These are phyloP conservation scores for Sternotherus odoratus DNA, from an alignment of 2,797 vertebrate species.

Conservation along the genomic window DNA sequence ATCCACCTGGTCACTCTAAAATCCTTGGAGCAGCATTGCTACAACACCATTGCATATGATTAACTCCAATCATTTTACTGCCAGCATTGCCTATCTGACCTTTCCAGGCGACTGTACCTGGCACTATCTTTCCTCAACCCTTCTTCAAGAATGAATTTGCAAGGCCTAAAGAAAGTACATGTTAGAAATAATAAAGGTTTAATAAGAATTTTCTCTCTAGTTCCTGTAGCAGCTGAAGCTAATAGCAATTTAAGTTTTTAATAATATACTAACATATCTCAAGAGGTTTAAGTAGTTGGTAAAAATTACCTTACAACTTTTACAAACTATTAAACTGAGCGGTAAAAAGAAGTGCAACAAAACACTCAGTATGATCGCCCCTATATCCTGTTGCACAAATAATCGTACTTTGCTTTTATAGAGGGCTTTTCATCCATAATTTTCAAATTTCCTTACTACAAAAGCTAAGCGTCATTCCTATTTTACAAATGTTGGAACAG, in stretches of 20 bases:
- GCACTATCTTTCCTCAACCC: fast-evolving
- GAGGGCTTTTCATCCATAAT: not conserved
- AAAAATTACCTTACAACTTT: not conserved
- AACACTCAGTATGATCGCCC: not conserved
- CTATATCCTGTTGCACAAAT: no score
- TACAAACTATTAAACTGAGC: not conserved
- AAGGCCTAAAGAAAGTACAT: not conserved
- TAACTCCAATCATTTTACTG: not conserved
- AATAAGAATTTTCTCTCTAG: not conserved
- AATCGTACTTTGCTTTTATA: not conserved
- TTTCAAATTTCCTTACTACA: not conserved
- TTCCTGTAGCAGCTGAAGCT: not conserved
- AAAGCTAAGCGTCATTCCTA: not conserved
- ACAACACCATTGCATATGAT: not conserved
- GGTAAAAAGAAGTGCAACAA: not conserved
- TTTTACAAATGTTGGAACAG: not conserved
- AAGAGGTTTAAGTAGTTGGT: not conserved
- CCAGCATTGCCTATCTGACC: not conserved
- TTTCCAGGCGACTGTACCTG: not conserved
- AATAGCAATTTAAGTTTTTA: fast-evolving
- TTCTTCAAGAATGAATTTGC: not conserved
- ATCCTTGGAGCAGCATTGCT: not conserved
- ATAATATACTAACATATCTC: fast-evolving
- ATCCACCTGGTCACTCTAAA: not conserved
- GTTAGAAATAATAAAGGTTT: not conserved